A percentile compares a stretch with the other conserved stretches of the same genome.
These are phyloP conservation scores for Dasyornis broadbenti DNA, from an alignment of 2,113 vertebrate genomes.

Conservation along the genomic window DNA sequence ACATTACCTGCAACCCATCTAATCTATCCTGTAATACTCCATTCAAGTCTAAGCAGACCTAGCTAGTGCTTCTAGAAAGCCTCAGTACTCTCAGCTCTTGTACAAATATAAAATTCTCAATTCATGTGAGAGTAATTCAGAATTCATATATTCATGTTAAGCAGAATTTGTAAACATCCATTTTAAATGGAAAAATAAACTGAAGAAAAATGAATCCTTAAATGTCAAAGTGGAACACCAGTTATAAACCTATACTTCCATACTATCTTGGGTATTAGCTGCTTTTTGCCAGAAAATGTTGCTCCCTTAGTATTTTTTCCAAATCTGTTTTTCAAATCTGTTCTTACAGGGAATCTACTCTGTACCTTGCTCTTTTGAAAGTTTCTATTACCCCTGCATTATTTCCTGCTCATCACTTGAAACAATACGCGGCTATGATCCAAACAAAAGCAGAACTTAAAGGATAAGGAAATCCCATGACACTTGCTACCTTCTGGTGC, in stretches of 20 bases:
- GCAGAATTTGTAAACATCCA: not conserved
- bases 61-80: not conserved
- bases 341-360: not conserved
- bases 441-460: not conserved
- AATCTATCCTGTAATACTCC: not conserved
- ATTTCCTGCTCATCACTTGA: not conserved
- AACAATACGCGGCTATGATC: not conserved
- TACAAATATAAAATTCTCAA: not conserved
- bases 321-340: not conserved
- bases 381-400: not conserved
- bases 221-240: not conserved
- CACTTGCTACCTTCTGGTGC: not conserved
- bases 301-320: not conserved
- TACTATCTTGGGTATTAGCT: not conserved
- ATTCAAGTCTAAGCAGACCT: not conserved
- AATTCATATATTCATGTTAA: not conserved
- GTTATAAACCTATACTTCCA: not conserved
- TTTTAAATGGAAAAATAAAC: not conserved
- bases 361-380: not conserved
- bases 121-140: not conserved
- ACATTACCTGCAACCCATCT: not conserved
- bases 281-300: not conserved
- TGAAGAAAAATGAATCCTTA: not conserved
- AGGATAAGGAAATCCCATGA: not conserved
- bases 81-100: not conserved